Conservation (phyloP, 1,140 invertebrate species). For the Philopotamus ludificatus region DNA sequence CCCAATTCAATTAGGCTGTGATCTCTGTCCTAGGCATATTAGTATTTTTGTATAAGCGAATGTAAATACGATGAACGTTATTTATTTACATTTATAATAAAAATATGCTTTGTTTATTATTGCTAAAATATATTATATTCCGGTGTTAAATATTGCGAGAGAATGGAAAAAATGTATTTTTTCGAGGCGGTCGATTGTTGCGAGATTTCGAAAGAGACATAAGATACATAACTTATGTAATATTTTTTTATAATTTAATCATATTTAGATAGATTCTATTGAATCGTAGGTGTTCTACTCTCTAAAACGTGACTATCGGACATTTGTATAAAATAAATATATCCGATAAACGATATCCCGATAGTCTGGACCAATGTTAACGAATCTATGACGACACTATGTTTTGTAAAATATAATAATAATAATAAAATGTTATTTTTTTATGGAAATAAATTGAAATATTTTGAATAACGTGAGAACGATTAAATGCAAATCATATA, state of each 20-base stretch:
- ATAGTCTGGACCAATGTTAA: slow-evolving; percentile 20
- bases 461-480: not conserved
- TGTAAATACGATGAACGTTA: not conserved
- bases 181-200: too few relatives aligned
- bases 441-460: slow-evolving; percentile 16
- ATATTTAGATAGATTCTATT: too few relatives aligned
- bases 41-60: slow-evolving; percentile 34
- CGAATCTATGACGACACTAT: not conserved
- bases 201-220: too few relatives aligned
- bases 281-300: too few relatives aligned
- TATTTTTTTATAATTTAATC: not conserved
- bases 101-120: slow-evolving; percentile 5
- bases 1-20: slow-evolving; percentile 42
- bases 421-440: slow-evolving; percentile 21
- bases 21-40: slow-evolving; percentile 41
- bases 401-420: not conserved
- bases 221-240: too few relatives aligned
- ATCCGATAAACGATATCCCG: too few relatives aligned
- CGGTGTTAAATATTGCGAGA: too few relatives aligned
- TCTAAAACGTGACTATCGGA: too few relatives aligned
- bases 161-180: too few relatives aligned
- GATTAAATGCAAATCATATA: slow-evolving; percentile 7
- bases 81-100: not conserved
- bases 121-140: not conserved
- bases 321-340: too few relatives aligned